Percentiles rank a stretch among this genome's conserved stretches.
phyloP scores from a whole-genome alignment of 37 sponge, comb jelly and placozoan species.

The Ianthella basta region DNA sequence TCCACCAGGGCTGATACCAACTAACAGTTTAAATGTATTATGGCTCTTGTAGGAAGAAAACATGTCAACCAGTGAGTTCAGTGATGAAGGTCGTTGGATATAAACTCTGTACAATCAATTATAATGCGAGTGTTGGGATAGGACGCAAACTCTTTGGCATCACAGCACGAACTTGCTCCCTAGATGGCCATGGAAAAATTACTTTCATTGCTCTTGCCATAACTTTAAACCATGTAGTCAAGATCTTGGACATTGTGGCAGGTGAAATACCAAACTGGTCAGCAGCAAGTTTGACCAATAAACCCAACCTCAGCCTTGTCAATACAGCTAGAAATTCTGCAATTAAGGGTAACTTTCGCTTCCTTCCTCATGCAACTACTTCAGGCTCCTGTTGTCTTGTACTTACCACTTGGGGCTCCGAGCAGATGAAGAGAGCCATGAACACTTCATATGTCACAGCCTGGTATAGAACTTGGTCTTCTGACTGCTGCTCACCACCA shows the following conservation, averaged over 20 bases:
- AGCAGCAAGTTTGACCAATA: conserved; percentile 1
- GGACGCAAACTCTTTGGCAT: not conserved
- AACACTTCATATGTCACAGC: not conserved
- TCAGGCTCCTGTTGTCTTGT: not conserved
- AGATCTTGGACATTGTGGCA: not conserved
- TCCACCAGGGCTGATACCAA: conserved; percentile 63
- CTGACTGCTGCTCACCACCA: no score
- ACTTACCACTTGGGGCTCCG: not conserved
- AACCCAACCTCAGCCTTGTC: conserved; percentile 8
- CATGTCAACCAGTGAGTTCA: conserved; percentile 33
- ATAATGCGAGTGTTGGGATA: conserved; percentile 18
- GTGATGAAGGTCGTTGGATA: conserved; percentile 38
- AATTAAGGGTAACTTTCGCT: no score
- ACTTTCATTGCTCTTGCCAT: no score
- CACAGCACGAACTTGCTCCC: not conserved
- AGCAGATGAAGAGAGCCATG: not conserved
- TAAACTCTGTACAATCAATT: conserved; percentile 59
- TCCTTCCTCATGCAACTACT: no score
- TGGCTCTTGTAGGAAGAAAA: conserved; percentile 58
- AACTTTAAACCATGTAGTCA: not conserved
- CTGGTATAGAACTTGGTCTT: not conserved
- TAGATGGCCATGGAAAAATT: not conserved
- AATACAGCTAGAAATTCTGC: conserved; percentile 12
- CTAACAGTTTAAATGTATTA: conserved; percentile 56
- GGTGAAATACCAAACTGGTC: conserved; percentile 1